Evolutionary conservation across 1,140 invertebrate genomes (phyloP).

Genomic region (Phthorimaea operculella): DNA sequence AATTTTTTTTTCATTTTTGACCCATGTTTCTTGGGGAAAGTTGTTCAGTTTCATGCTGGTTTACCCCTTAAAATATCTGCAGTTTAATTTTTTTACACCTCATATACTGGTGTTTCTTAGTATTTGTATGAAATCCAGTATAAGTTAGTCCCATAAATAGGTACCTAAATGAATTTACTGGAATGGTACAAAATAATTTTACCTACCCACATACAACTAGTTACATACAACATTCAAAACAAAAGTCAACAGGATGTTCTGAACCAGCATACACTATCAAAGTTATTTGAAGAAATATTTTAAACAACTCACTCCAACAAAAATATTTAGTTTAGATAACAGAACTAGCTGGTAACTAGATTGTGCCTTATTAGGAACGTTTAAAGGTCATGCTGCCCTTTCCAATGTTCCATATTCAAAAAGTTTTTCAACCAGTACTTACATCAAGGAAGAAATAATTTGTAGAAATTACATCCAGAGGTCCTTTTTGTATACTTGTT

Average conservation of each 20-base stretch:
- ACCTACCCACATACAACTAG: no score
- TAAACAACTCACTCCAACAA: background rate
- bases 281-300: background rate
- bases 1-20: no score
- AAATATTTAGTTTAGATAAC: constrained; percentile 1
- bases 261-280: background rate
- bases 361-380: background rate
- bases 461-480: background rate
- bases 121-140: no score
- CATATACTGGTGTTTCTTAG: no score
- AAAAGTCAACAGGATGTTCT: background rate
- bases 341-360: background rate
- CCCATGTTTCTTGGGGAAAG: no score
- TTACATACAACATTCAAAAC: no score
- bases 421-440: constrained; percentile 20
- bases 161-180: no score
- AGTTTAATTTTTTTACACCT: no score
- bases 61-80: no score
- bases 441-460: constrained; percentile 12
- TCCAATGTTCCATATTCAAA: background rate
- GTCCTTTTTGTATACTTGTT: background rate
- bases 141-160: no score
- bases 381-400: background rate
- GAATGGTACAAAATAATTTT: no score
- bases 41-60: no score